Evolutionary conservation across 2,797 vertebrate species (phyloP).

Genomic region (Brotogeris chrysoptera): DNA sequence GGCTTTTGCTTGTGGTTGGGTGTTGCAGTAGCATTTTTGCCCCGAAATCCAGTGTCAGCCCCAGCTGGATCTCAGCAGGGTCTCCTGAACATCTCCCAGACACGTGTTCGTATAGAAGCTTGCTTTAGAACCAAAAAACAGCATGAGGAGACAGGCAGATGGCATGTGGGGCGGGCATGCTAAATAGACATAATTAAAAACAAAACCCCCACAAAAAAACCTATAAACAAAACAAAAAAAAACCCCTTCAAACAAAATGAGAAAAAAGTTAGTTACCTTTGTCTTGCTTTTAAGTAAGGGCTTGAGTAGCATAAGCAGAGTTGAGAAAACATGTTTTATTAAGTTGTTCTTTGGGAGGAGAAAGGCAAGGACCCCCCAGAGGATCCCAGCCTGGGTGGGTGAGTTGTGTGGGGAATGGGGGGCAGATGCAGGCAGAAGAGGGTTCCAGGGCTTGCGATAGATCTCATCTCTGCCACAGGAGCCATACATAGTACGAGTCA

Average conservation of each 20-base stretch:
- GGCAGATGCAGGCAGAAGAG: not conserved
- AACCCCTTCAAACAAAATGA: not conserved
- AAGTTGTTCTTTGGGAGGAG: not conserved
- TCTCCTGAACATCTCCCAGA: not conserved
- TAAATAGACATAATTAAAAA: not conserved
- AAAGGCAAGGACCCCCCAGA: not conserved
- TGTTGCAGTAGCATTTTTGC: accelerated
- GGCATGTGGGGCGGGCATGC: not conserved
- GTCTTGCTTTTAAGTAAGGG: not conserved
- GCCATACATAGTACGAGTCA: accelerated
- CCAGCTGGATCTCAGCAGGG: not conserved
- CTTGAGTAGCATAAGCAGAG: not conserved
- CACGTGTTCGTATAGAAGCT: not conserved
- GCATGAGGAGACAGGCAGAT: not conserved
- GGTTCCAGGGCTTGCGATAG: too few relatives aligned
- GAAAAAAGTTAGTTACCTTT: not conserved
- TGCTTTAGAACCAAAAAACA: not conserved
- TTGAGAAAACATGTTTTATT: not conserved
- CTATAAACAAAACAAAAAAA: not conserved
- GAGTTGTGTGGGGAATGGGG: not conserved
- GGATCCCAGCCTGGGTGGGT: not conserved
- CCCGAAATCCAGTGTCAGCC: not conserved
- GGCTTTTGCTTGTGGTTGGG: not conserved
- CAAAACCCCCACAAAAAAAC: too few relatives aligned
- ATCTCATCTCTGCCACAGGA: not conserved